phyloP scores from a whole-genome alignment of 2,888 invertebrate genomes.

The Leptinotarsa rubiginosa region DNA sequence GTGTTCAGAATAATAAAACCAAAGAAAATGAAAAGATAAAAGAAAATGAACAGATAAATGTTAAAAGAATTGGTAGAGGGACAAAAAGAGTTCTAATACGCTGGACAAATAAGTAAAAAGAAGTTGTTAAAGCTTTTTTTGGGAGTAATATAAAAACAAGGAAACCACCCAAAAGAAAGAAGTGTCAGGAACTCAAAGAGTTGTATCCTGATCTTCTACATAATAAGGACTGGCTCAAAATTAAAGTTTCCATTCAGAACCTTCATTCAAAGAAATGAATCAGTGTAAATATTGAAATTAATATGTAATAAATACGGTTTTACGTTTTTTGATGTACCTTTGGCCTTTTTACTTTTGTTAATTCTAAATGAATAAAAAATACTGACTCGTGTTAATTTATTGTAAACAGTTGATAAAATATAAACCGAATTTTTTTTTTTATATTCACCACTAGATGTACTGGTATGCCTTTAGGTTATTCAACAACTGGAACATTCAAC shows the following conservation, averaged over 20 bases:
- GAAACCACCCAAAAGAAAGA: slow-evolving; percentile 28
- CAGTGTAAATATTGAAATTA: too few relatives aligned
- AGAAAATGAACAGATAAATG: slow-evolving; percentile 33
- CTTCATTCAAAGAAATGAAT: slow-evolving; percentile 9
- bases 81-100: background rate
- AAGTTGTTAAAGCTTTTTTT: background rate
- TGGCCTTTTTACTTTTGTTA: too few relatives aligned
- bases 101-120: slow-evolving; percentile 9
- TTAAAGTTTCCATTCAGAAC: slow-evolving; percentile 42
- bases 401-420: too few relatives aligned
- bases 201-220: slow-evolving; percentile 29
- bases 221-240: slow-evolving; percentile 42
- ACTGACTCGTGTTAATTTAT: too few relatives aligned
- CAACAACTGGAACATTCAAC: too few relatives aligned
- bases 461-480: too few relatives aligned
- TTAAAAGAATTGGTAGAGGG: background rate
- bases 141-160: background rate
- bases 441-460: too few relatives aligned
- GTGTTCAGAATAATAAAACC: slow-evolving; percentile 26
- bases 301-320: too few relatives aligned
- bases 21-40: too few relatives aligned
- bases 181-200: slow-evolving; percentile 33
- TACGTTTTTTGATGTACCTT: too few relatives aligned
- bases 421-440: too few relatives aligned
- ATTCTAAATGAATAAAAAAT: too few relatives aligned